A percentile compares a stretch with the other conserved stretches of the same genome.
These are phyloP conservation scores for Cololabis saira DNA, from an alignment of 2,113 vertebrate species.

Conservation along the genomic window DNA sequence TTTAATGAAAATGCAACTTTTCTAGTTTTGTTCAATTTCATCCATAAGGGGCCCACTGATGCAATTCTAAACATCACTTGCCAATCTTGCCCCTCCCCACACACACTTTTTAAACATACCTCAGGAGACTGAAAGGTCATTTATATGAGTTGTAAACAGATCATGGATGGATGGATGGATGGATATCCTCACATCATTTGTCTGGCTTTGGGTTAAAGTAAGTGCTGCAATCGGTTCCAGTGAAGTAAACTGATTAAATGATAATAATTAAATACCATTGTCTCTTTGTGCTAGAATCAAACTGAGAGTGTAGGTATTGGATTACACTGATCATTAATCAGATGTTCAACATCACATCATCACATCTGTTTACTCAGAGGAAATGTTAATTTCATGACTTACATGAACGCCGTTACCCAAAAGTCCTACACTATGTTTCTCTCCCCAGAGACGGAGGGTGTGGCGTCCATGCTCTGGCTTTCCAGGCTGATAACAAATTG, in stretches of 20 bases:
- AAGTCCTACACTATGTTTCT: conserved; percentile 18
- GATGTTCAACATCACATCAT: background rate
- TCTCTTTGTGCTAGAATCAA: background rate
- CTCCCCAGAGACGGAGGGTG: conserved; percentile 39
- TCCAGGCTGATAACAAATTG: conserved; percentile 44
- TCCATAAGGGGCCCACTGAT: too few relatives aligned
- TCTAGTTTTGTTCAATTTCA: too few relatives aligned
- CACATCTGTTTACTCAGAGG: conserved; percentile 19
- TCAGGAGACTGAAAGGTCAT: too few relatives aligned
- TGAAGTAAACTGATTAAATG: background rate
- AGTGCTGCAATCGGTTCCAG: background rate
- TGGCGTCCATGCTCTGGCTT: conserved; percentile 22
- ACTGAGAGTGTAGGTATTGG: background rate
- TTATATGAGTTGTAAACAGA: too few relatives aligned
- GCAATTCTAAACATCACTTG: too few relatives aligned
- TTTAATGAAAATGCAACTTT: too few relatives aligned
- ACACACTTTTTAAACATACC: too few relatives aligned
- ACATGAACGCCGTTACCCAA: conserved; percentile 37
- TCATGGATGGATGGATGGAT: too few relatives aligned
- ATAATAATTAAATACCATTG: background rate
- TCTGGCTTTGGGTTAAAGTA: background rate
- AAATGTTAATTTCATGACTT: conserved; percentile 48
- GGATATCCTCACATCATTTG: background rate
- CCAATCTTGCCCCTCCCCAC: too few relatives aligned
- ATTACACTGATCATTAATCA: conserved; percentile 16